Percentiles rank a stretch among this genome's conserved stretches.
Evolutionary conservation across 2,888 invertebrate genomes (phyloP).

Genomic region (Cephus nigrinus): DNA sequence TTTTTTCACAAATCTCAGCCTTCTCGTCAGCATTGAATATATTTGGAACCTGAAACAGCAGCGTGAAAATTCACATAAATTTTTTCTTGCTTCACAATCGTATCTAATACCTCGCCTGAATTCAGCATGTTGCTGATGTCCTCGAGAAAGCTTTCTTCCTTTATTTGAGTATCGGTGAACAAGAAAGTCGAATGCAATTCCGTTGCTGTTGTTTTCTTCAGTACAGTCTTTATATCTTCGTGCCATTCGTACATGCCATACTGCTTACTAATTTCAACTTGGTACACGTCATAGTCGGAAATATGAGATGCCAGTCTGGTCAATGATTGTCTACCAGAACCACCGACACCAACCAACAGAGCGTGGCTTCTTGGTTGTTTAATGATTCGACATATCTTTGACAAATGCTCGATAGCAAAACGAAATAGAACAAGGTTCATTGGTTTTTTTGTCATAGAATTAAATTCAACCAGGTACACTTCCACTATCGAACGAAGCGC

Average conservation of each 20-base stretch:
- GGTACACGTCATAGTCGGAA: conserved; percentile 90
- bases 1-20: conserved; percentile 91
- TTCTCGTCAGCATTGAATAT: conserved; percentile 88
- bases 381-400: conserved; percentile 88
- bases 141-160: conserved; percentile 92
- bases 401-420: conserved; percentile 95
- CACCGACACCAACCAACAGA: conserved; percentile 90
- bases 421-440: conserved; percentile 94
- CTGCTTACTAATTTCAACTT: conserved; percentile 88
- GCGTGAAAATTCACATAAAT: background rate
- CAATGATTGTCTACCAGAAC: conserved; percentile 92
- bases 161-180: conserved; percentile 93
- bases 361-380: conserved; percentile 94
- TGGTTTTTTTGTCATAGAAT: conserved; percentile 95
- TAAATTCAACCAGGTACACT: conserved; percentile 88
- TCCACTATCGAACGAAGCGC: conserved; percentile 86
- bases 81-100: background rate
- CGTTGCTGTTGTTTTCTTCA: conserved; percentile 83
- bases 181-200: conserved; percentile 91
- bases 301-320: conserved; percentile 93
- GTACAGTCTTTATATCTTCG: conserved; percentile 87
- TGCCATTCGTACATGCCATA: conserved; percentile 90
- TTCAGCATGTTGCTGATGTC: conserved; percentile 93
- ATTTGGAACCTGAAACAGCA: conserved; percentile 75
- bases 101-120: conserved; percentile 80